Evolutionary conservation across 2,888 invertebrate species (phyloP).

Genomic region (Punctoribates punctum): DNA sequence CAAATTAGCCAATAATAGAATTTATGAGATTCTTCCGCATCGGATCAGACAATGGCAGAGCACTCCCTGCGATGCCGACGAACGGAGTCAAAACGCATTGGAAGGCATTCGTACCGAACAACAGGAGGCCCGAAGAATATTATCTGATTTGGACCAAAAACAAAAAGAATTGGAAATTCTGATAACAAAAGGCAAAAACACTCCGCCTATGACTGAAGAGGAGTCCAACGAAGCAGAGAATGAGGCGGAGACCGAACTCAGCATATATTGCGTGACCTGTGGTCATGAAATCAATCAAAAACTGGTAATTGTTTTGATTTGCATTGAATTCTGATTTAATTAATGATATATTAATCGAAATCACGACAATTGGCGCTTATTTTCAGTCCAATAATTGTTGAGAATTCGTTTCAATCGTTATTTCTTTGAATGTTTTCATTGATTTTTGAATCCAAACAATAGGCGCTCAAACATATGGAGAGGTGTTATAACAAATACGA

Average conservation of each 20-base stretch:
- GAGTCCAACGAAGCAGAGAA: conserved; percentile 52
- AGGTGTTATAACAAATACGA: conserved; percentile 97
- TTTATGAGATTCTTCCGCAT: conserved; percentile 70
- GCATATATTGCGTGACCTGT: conserved; percentile 91
- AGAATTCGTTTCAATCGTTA: neutral
- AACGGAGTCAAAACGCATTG: conserved; percentile 63
- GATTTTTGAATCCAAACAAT: conserved; percentile 59
- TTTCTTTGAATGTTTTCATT: neutral
- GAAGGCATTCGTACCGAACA: conserved; percentile 59
- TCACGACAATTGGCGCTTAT: neutral
- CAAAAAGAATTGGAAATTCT: conserved; percentile 73
- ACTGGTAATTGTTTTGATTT: conserved; percentile 51
- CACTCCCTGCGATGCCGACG: conserved; percentile 79
- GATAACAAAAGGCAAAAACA: conserved; percentile 71
- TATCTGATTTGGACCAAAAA: conserved; percentile 70
- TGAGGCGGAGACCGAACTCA: conserved; percentile 39
- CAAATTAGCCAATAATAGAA: conserved; percentile 67
- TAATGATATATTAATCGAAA: conserved; percentile 6
- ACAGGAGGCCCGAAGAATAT: conserved; percentile 45
- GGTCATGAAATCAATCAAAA: conserved; percentile 90
- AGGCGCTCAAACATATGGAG: conserved; percentile 94
- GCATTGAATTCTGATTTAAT: neutral
- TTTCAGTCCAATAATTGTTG: neutral
- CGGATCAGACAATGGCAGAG: conserved; percentile 91
- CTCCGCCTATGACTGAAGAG: conserved; percentile 55